phyloP scores from a whole-genome alignment of 2,797 vertebrate genomes.

The Kryptolebias ocellatus region DNA sequence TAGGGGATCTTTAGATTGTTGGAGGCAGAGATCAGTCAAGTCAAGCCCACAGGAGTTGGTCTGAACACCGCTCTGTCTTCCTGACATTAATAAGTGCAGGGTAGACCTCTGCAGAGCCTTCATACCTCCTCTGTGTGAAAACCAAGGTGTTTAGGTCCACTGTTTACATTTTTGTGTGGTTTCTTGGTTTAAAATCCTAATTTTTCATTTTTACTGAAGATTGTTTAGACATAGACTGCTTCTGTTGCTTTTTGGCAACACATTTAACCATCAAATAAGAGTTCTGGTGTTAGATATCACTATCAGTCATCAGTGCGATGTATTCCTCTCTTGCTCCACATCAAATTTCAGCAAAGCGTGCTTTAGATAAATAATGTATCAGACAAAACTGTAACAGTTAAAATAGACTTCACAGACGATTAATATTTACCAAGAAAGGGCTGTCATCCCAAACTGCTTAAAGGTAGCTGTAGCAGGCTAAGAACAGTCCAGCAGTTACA shows the following conservation, averaged over 20 bases:
- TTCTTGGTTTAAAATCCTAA: no score
- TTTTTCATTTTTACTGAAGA: background rate
- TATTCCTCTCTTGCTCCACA: background rate
- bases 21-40: conserved; percentile 28
- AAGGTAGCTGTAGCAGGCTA: no score
- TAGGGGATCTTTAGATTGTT: conserved; percentile 37
- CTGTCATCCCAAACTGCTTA: no score
- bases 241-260: conserved; percentile 1
- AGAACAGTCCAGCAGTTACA: no score
- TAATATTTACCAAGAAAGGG: no score
- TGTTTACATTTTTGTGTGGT: no score
- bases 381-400: no score
- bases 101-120: conserved; percentile 8
- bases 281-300: conserved; percentile 1
- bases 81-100: conserved; percentile 18
- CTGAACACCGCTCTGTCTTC: conserved; percentile 21
- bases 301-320: background rate
- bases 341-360: conserved; percentile 1
- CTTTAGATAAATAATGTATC: conserved; percentile 2
- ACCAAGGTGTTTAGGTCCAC: background rate
- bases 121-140: background rate
- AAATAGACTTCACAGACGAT: no score
- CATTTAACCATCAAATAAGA: background rate
- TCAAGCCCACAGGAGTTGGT: conserved; percentile 10
- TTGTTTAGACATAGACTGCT: conserved; percentile 10